Percentiles rank a stretch among this genome's conserved stretches.
phyloP scores from a whole-genome alignment of 1,140 invertebrate genomes.

The Eupristina koningsbergeri region DNA sequence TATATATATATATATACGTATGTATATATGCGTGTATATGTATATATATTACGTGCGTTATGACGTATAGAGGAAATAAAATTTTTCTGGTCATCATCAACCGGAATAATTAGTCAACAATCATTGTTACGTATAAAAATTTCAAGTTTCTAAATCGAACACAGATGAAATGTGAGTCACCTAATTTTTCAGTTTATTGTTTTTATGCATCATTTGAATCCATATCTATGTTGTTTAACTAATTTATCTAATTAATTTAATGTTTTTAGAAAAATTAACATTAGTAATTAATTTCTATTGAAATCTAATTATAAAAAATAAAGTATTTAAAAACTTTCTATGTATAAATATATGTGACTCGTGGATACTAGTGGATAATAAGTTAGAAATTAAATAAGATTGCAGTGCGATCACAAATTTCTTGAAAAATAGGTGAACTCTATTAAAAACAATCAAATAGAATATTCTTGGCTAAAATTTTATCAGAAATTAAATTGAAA shows the following conservation, averaged over 20 bases:
- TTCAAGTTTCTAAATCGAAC: conserved; percentile 25
- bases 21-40: no score
- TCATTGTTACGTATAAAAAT: background rate
- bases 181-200: conserved; percentile 35
- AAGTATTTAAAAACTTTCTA: background rate
- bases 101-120: conserved; percentile 30
- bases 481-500: background rate
- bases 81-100: conserved; percentile 12
- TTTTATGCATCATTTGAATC: background rate
- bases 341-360: background rate
- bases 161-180: conserved; percentile 21
- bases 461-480: background rate
- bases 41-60: conserved; percentile 2
- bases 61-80: conserved; percentile 3
- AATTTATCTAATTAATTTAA: conserved; percentile 8
- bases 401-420: conserved; percentile 26
- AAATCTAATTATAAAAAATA: background rate
- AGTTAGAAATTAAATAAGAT: conserved; percentile 4
- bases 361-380: conserved; percentile 17
- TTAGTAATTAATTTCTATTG: conserved; percentile 13
- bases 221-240: conserved; percentile 6
- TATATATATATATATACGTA: no score
- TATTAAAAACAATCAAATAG: background rate
- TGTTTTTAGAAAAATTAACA: conserved; percentile 27
- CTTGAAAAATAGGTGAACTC: conserved; percentile 32